Conservation (phyloP, 2,888 invertebrate species). For the Zele albiditarsus region DNA sequence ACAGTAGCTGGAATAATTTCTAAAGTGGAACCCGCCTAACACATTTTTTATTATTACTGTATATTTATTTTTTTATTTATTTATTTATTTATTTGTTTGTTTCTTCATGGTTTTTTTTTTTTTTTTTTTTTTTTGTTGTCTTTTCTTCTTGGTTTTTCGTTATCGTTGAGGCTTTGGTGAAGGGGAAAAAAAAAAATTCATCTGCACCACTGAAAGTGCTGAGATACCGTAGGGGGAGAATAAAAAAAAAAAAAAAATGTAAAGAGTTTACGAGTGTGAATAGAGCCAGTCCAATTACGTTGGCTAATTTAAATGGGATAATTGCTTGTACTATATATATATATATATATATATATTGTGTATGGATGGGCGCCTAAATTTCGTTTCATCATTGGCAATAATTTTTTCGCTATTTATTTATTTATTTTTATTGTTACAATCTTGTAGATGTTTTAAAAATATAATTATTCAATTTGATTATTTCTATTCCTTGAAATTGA, state of each 20-base stretch:
- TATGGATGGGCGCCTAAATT: too few relatives aligned
- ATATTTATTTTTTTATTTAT: background rate
- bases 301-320: slow-evolving; percentile 72
- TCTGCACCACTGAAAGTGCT: too few relatives aligned
- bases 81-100: slow-evolving; percentile 1
- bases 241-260: slow-evolving; percentile 37
- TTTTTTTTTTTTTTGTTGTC: background rate
- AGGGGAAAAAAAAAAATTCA: background rate
- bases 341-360: background rate
- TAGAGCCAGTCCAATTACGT: slow-evolving; percentile 71
- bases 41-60: background rate
- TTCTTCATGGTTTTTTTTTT: background rate
- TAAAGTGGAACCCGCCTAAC: background rate
- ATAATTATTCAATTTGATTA: too few relatives aligned
- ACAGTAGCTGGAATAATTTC: background rate
- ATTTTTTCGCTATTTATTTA: too few relatives aligned
- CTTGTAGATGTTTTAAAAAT: too few relatives aligned
- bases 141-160: too few relatives aligned
- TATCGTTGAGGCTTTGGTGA: background rate
- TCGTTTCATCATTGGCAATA: too few relatives aligned
- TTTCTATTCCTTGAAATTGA: too few relatives aligned
- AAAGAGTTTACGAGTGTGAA: slow-evolving; percentile 70
- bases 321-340: slow-evolving; percentile 57
- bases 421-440: too few relatives aligned
- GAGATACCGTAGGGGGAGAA: background rate